Percentiles rank a stretch among this genome's conserved stretches.
Evolutionary conservation across 2,113 vertebrate species (phyloP).

Genomic region (Ochotona curzoniae): DNA sequence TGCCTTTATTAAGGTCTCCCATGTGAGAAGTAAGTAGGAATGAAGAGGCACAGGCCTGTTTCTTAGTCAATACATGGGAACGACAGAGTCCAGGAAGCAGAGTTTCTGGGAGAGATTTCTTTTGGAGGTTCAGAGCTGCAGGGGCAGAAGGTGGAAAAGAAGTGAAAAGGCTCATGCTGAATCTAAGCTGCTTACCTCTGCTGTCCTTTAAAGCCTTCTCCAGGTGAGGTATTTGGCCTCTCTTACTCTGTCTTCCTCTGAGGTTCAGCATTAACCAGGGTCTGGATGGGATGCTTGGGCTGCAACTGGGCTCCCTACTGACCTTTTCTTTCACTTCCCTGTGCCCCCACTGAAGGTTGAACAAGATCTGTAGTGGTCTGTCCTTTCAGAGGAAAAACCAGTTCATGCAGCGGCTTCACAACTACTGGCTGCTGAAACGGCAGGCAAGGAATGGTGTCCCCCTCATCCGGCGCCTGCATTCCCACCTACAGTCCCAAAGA

Average conservation of each 20-base stretch:
- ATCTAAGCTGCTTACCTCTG: conserved; percentile 66
- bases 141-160: not conserved
- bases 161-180: not conserved
- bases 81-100: not conserved
- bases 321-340: conserved; percentile 69
- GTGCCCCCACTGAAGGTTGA: conserved; percentile 90
- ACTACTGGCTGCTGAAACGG: conserved; percentile 97
- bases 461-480: conserved; percentile 94
- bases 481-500: conserved; percentile 93
- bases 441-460: conserved; percentile 96
- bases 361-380: conserved; percentile 95
- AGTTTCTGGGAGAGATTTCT: not conserved
- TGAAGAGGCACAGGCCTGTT: not conserved
- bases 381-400: conserved; percentile 96
- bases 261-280: conserved; percentile 36
- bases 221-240: conserved; percentile 50
- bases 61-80: not conserved
- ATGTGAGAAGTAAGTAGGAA: not conserved
- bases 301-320: conserved; percentile 38
- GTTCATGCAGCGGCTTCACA: conserved; percentile 98
- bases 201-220: conserved; percentile 49
- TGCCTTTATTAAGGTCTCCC: conserved; percentile 44
- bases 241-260: conserved; percentile 1
- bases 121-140: not conserved
- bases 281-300: conserved; percentile 19